Conservation (phyloP, 2,888 invertebrate species). For the Epinotia nisella region DNA sequence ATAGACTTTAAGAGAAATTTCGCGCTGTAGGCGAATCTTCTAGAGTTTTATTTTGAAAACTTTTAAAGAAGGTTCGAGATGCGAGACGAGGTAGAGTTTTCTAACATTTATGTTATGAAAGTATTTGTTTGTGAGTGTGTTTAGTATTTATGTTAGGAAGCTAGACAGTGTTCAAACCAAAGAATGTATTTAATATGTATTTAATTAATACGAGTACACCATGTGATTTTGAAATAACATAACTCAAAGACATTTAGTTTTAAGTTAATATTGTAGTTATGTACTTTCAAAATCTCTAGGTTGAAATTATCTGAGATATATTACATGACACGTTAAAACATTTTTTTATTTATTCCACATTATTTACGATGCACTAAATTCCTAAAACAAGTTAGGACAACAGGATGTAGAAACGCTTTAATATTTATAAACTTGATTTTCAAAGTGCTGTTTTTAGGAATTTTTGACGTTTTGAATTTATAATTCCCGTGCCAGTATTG, state of each 20-base stretch:
- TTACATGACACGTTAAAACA: neutral
- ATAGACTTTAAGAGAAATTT: conserved; percentile 23
- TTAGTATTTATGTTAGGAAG: conserved; percentile 1
- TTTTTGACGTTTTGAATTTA: neutral
- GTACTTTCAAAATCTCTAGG: neutral
- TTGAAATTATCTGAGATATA: neutral
- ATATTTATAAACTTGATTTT: too few relatives aligned
- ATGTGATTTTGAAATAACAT: neutral
- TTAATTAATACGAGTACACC: neutral
- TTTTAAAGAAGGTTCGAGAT: conserved; percentile 2
- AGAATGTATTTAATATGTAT: conserved; percentile 3
- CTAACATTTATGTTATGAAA: neutral
- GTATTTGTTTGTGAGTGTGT: neutral
- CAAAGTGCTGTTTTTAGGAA: too few relatives aligned
- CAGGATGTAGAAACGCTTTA: too few relatives aligned
- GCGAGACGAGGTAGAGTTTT: neutral
- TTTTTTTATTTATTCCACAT: neutral
- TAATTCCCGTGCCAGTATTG: neutral
- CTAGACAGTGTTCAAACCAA: conserved; percentile 12
- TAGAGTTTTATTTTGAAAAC: conserved; percentile 23
- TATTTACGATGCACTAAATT: too few relatives aligned
- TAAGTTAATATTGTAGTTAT: neutral
- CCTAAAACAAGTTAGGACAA: too few relatives aligned
- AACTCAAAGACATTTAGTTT: neutral
- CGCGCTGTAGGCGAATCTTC: conserved; percentile 4